Conservation (phyloP, 2,888 invertebrate genomes). For the Catocala nupta region DNA sequence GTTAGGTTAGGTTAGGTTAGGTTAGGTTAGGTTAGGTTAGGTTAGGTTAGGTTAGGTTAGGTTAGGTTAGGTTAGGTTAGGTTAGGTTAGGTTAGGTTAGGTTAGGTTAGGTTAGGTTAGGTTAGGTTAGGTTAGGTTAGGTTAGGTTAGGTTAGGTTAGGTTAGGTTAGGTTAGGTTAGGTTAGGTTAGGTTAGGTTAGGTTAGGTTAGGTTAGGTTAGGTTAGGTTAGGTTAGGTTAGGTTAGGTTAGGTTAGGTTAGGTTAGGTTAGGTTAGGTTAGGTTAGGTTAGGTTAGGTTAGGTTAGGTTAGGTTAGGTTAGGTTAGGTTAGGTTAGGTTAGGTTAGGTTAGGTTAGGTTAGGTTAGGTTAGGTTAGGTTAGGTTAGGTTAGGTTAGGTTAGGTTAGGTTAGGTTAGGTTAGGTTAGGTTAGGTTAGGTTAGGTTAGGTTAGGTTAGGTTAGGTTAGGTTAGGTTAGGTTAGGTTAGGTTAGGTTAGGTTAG, state of each 20-base stretch:
- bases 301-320: constrained; percentile 27
- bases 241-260: constrained; percentile 30
- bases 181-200: constrained; percentile 35
- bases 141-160: constrained; percentile 18
- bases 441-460: no score
- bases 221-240: constrained; percentile 37
- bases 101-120: constrained; percentile 54
- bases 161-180: constrained; percentile 27
- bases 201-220: constrained; percentile 36
- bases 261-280: constrained; percentile 32
- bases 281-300: constrained; percentile 32
- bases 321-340: constrained; percentile 24
- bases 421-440: no score
- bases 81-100: constrained; percentile 57
- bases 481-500: no score
- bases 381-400: no score
- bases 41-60: constrained; percentile 88
- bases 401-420: no score
- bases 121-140: constrained; percentile 59
- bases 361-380: constrained; percentile 39
- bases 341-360: constrained; percentile 35
- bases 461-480: no score
- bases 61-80: constrained; percentile 28
- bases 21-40: constrained; percentile 33
- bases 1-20: constrained; percentile 32